Evolutionary conservation across 2,113 vertebrate genomes (phyloP), one percentile per base, ranked within the genome.

Genomic region (Pomatostomus ruficeps): DNA sequence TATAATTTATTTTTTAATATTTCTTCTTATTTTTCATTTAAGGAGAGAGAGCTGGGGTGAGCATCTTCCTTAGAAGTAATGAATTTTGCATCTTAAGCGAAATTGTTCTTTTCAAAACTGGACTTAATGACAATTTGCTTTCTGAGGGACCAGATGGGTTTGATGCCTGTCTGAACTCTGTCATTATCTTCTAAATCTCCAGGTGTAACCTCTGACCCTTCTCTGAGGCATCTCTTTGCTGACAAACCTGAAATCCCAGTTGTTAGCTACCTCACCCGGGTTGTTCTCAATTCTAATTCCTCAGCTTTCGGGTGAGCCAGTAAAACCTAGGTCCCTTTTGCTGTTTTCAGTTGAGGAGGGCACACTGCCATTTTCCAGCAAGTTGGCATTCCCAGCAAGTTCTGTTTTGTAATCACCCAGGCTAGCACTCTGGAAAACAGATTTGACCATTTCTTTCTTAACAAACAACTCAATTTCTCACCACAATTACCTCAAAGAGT

Each of bases 191-290:
- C 55, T 74, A 7, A 79, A 73, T 89, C 90, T 91, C 51, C 88
- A 94, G 90, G 76, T 82, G 91, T 66, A 85, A 88, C 94, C 75
- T 86, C 72, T 90, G 94, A 94, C 88, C 88, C 36, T 74, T 62
- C 59, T 74, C 38, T 45, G 80, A 66, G 48, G 63, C 58, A 84
- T 66, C 29, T 73, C 70, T 81, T 67, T 71, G 58, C 80, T 45
- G 62, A 74, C 71, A 95, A 93, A 93, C 89, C 94, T 96, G 89
- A 91, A 96, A 92, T 93, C 87, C 85, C 81, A 63, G 87, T 89
- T 51, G 63, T 43, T 31, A 52, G 36, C 51, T 80, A 6, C 51
- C 70, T 61, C 58, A 16, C 57, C 45, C 9, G 2, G 23, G 24
- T 62, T 54, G 51, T 76, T 91, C 91, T 76, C 58, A 26, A 1